Base-by-base conservation (phyloP, 2,888 invertebrate genomes). In the Yponomeuta sedellus region DNA sequence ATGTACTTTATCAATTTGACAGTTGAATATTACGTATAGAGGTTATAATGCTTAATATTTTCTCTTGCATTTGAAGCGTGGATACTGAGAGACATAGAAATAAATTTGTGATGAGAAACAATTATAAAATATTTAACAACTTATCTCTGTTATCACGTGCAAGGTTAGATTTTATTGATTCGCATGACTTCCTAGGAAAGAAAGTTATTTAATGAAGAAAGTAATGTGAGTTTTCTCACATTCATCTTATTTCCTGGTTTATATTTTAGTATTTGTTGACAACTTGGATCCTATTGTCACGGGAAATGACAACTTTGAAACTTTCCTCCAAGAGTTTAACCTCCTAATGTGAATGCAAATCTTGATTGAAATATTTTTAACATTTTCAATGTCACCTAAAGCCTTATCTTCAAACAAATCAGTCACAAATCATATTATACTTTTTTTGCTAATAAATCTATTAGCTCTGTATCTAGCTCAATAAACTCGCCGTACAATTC, bases 1-100 rank as follows among this genome's bases (percentile, higher is more conserved):
- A 56, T 22, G 16, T 57, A 57, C 64, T 64, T 57, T n/a, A 64
- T 64, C 64, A 25, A 22, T 52, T 22, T 64, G 64, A 64, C 64
- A 56, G 64, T n/a, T 44, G n/a, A 28, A 28, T 61, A 25, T 16
- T 25, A 25, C 4, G 11, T 4, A 22, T 58, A 25, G 25, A 12
- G 59, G 12, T 16, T 52, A 16, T 52, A 52, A 12, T 52, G 16
- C 44, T 34, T 34, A 34, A 34, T 8, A 8, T 34, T 34, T 34
- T 34, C 34, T 34, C 34, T 34, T 8, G 34, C 34, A 34, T 34
- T 34, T 6, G 8, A 6, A 34, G 6, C 34, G 34, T 8, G 34
- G n/a, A 56, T 56, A 16, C 56, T 56, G 56, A 56, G 56, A 34
- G 56, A 56, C 16, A 19, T 6, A 56, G n/a, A 5, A 16, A n/a